These are phyloP conservation scores for Agelastica alni DNA, from an alignment of 2,888 invertebrate genomes.

Conservation along the genomic window DNA sequence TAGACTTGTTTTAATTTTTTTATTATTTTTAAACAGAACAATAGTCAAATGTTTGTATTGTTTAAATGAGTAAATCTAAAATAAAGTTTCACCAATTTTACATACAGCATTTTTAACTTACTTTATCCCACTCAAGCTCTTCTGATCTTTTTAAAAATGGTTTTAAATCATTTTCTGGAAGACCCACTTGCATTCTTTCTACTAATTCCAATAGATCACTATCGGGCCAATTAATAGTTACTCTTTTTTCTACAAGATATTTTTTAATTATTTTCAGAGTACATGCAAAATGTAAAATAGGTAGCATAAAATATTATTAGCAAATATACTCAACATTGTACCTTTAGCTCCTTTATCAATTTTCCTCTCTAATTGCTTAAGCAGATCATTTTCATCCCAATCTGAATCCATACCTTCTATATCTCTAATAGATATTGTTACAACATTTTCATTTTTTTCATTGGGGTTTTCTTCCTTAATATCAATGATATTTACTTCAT, in stretches of 20 bases:
- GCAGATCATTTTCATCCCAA: constrained; percentile 34
- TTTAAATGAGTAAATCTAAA: too few relatives aligned
- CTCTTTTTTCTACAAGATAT: constrained; percentile 20
- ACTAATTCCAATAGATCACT: constrained; percentile 56
- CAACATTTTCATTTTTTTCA: constrained; percentile 28
- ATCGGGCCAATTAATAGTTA: constrained; percentile 48
- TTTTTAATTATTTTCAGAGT: too few relatives aligned
- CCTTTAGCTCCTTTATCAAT: constrained; percentile 25
- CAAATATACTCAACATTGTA: too few relatives aligned
- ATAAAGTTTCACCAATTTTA: too few relatives aligned
- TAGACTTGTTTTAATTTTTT: too few relatives aligned
- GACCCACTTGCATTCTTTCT: constrained; percentile 51
- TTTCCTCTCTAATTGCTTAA: constrained; percentile 32
- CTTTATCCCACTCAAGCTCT: constrained; percentile 58
- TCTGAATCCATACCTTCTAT: constrained; percentile 30
- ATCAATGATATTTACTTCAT: constrained; percentile 28
- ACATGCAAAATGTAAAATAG: too few relatives aligned
- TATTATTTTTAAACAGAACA: too few relatives aligned
- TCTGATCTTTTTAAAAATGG: constrained; percentile 55
- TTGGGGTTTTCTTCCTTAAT: constrained; percentile 22
- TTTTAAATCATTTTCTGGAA: constrained; percentile 58
- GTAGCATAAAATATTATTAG: too few relatives aligned
- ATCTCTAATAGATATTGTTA: constrained; percentile 27
- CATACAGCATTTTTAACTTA: too few relatives aligned
- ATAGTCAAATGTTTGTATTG: too few relatives aligned